Evolutionary conservation across 1,140 invertebrate genomes (phyloP).

Genomic region (Drosophila novamexicana): DNA sequence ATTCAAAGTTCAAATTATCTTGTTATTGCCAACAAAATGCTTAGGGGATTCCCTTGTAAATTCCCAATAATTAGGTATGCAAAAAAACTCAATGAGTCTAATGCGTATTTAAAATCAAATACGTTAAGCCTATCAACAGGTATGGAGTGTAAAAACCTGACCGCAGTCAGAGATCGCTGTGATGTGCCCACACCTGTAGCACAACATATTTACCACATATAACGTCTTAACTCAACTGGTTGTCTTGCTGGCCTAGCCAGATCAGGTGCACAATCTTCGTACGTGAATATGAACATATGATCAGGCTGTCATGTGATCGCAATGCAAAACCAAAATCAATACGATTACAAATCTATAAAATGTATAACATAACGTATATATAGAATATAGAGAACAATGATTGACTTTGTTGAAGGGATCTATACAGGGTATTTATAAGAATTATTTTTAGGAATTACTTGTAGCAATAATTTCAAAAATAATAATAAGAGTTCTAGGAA

Average conservation of each 20-base stretch:
- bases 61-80: conserved; percentile 7
- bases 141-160: conserved; percentile 22
- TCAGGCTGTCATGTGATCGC: conserved; percentile 29
- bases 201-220: conserved; percentile 3
- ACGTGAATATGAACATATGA: conserved; percentile 23
- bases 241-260: conserved; percentile 16
- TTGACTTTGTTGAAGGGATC: background rate
- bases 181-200: conserved; percentile 28
- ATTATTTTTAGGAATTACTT: too few relatives aligned
- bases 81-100: background rate
- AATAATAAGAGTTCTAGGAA: too few relatives aligned
- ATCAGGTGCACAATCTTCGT: conserved; percentile 34
- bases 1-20: background rate
- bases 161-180: background rate
- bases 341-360: conserved; percentile 13
- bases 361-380: background rate
- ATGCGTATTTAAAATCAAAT: conserved; percentile 2
- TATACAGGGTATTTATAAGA: too few relatives aligned
- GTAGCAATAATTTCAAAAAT: too few relatives aligned
- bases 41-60: conserved; percentile 31
- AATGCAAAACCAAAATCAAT: background rate
- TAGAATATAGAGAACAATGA: background rate
- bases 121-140: conserved; percentile 20
- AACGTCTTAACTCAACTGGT: conserved; percentile 21
- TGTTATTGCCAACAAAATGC: background rate